A percentile compares a stretch with the other conserved stretches of the same genome.
phyloP scores from a whole-genome alignment of 2,888 invertebrate genomes.

The Vannuccia rotundouncinata region DNA sequence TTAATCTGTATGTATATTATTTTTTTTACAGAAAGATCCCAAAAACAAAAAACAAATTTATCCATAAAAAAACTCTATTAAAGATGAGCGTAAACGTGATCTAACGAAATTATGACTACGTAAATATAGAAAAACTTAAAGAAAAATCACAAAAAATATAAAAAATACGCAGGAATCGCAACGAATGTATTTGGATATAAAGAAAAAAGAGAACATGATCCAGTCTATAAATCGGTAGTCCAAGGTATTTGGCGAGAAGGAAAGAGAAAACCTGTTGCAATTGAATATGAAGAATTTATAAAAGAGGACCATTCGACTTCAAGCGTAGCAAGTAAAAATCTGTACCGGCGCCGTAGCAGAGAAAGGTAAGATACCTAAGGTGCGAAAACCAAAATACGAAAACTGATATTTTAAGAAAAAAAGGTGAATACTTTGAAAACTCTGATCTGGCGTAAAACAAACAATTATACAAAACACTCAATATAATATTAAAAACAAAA shows the following conservation, averaged over 20 bases:
- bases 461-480: conserved; percentile 13
- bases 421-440: conserved; percentile 22
- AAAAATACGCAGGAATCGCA: conserved; percentile 3
- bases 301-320: conserved; percentile 24
- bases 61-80: conserved; percentile 2
- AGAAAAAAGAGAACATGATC: conserved; percentile 13
- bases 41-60: background rate
- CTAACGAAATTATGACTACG: background rate
- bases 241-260: conserved; percentile 10
- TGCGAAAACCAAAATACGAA: conserved; percentile 4
- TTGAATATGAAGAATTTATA: conserved; percentile 22
- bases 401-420: conserved; percentile 2
- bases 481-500: background rate
- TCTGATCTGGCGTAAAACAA: conserved; percentile 10
- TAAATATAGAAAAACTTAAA: conserved; percentile 1
- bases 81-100: conserved; percentile 19
- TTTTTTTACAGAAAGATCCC: background rate
- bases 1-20: background rate
- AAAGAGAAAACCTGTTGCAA: background rate
- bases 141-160: background rate
- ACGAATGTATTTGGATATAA: conserved; percentile 5
- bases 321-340: conserved; percentile 24
- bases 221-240: conserved; percentile 19
- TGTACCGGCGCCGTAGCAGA: background rate
- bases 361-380: background rate